Conservation (phyloP, 1,140 invertebrate species). For the Drosophila asahinai region DNA sequence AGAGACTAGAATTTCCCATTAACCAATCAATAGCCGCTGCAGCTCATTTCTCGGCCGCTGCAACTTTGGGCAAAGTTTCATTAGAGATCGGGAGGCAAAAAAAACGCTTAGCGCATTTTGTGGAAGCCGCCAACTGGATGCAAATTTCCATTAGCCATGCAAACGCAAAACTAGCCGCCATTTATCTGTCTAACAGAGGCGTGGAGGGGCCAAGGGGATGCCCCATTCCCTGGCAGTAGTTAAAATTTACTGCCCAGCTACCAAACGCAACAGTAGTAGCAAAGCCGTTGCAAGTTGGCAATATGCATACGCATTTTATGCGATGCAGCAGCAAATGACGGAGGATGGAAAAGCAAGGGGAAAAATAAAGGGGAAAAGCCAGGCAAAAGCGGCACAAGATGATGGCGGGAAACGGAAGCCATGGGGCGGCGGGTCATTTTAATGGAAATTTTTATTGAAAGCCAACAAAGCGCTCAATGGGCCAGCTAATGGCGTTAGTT, state of each 20-base stretch:
- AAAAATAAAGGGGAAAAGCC: background rate
- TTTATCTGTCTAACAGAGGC: constrained; percentile 76
- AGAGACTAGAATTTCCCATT: too few species aligned
- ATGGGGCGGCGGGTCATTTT: constrained; percentile 53
- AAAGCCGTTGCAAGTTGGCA: constrained; percentile 71
- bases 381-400: background rate
- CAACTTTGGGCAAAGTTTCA: constrained; percentile 25
- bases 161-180: constrained; percentile 82
- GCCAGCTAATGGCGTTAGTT: constrained; percentile 79
- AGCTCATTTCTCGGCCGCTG: constrained; percentile 34
- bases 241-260: constrained; percentile 78
- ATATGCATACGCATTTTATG: constrained; percentile 81
- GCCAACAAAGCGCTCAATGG: constrained; percentile 82
- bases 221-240: constrained; percentile 62
- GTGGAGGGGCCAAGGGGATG: constrained; percentile 5
- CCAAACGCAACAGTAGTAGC: constrained; percentile 46
- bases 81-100: background rate
- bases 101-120: constrained; percentile 66
- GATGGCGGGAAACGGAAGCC: background rate
- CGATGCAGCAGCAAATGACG: constrained; percentile 53
- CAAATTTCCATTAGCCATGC: constrained; percentile 82
- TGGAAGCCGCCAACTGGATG: constrained; percentile 73
- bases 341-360: background rate
- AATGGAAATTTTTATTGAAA: constrained; percentile 83
- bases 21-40: background rate